Evolutionary conservation across 2,888 invertebrate species (phyloP).

Genomic region (Nemurella pictetii): DNA sequence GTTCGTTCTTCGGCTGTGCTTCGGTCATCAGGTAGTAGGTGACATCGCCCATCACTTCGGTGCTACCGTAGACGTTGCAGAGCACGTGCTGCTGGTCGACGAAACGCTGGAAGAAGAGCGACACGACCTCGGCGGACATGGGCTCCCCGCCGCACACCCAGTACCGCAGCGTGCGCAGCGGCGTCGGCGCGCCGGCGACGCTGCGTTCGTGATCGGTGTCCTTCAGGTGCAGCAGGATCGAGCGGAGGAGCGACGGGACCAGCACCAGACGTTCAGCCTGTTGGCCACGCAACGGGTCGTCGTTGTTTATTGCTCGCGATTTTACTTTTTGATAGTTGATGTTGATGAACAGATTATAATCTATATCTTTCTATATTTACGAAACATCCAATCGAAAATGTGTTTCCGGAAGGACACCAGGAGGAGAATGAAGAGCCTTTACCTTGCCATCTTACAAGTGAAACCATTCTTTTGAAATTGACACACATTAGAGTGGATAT

Average conservation of each 20-base stretch:
- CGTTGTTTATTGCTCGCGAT: too few species aligned
- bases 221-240: slow-evolving; percentile 68
- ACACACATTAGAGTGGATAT: too few species aligned
- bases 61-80: slow-evolving; percentile 89
- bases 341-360: too few species aligned
- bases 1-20: slow-evolving; percentile 55
- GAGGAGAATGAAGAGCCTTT: too few species aligned
- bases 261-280: slow-evolving; percentile 79
- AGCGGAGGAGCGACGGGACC: slow-evolving; percentile 80
- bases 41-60: slow-evolving; percentile 90
- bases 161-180: slow-evolving; percentile 63
- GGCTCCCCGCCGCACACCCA: slow-evolving; percentile 91
- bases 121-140: slow-evolving; percentile 68
- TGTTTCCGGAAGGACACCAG: too few species aligned
- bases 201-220: slow-evolving; percentile 38
- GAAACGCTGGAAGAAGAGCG: slow-evolving; percentile 76
- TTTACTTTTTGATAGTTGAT: too few species aligned
- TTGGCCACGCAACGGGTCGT: too few species aligned
- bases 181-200: neutral
- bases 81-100: slow-evolving; percentile 65
- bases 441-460: too few species aligned
- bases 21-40: slow-evolving; percentile 72
- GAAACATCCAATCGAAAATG: too few species aligned
- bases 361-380: too few species aligned
- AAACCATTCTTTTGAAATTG: too few species aligned